These are phyloP conservation scores for Lucilia sericata DNA, from an alignment of 1,140 invertebrate genomes.

Conservation along the genomic window DNA sequence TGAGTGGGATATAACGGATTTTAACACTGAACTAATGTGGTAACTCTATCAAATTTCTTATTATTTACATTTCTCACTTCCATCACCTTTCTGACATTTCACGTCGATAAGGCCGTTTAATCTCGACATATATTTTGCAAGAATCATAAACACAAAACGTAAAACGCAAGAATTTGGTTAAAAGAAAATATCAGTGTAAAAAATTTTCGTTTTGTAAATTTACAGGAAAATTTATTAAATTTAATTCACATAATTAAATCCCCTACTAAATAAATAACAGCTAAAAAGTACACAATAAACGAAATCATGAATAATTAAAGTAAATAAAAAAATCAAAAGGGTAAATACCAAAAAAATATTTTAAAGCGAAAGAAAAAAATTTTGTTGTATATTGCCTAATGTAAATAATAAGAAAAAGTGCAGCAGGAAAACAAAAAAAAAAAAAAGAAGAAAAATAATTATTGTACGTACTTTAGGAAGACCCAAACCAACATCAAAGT, in stretches of 20 bases:
- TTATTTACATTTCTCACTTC: not conserved
- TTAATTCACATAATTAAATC: not conserved
- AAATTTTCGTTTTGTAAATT: constrained; percentile 4
- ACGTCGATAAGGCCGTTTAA: not conserved
- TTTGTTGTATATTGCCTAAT: constrained; percentile 20
- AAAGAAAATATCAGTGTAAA: not conserved
- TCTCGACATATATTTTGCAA: constrained; percentile 2
- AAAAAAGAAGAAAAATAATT: not conserved
- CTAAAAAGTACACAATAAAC: not conserved
- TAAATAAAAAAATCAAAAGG: not conserved
- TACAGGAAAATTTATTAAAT: constrained; percentile 15
- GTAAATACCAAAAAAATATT: constrained; percentile 21
- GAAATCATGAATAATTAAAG: constrained; percentile 15
- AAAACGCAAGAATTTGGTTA: constrained; percentile 1
- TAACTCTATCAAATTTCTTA: not conserved
- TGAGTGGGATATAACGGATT: too few relatives aligned
- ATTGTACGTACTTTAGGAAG: not conserved
- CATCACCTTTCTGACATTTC: not conserved
- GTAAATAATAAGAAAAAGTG: constrained; percentile 33
- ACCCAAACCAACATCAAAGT: constrained; percentile 28
- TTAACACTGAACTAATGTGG: not conserved
- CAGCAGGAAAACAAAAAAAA: not conserved
- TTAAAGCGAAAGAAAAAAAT: constrained; percentile 1
- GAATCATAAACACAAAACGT: not conserved
- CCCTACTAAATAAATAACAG: not conserved